phyloP scores from a whole-genome alignment of 2,888 invertebrate species.

The Stegana nigrithorax region DNA sequence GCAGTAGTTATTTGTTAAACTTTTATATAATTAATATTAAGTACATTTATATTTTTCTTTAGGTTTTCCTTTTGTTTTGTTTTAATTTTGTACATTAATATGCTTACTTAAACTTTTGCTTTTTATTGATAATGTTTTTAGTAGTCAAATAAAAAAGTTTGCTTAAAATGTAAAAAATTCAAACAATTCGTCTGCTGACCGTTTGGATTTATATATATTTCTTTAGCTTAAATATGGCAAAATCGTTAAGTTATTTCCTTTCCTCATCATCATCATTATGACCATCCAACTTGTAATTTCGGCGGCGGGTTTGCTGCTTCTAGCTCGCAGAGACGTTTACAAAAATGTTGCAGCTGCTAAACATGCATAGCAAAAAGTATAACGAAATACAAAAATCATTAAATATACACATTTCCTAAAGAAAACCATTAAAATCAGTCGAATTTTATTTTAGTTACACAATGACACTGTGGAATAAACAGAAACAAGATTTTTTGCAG shows the following conservation, averaged over 20 bases:
- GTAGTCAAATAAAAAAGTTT: neutral
- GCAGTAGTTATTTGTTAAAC: constrained; percentile 33
- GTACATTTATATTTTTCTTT: constrained; percentile 6
- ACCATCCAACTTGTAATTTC: neutral
- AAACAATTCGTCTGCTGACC: neutral
- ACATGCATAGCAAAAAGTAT: neutral
- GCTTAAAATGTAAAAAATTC: neutral
- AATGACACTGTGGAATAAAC: too few relatives aligned
- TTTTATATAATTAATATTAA: constrained; percentile 6
- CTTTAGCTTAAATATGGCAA: constrained; percentile 3
- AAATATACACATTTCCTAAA: neutral
- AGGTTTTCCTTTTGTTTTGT: constrained; percentile 8
- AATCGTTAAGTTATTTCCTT: neutral
- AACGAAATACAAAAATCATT: constrained; percentile 1
- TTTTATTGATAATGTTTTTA: constrained; percentile 33
- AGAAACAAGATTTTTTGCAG: too few relatives aligned
- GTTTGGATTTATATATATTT: too few relatives aligned
- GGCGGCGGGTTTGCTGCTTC: constrained; percentile 11
- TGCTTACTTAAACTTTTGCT: constrained; percentile 26
- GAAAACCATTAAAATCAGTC: constrained; percentile 3
- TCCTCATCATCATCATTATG: too few relatives aligned
- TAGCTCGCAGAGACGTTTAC: constrained; percentile 1
- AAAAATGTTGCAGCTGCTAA: constrained; percentile 14
- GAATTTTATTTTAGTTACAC: neutral
- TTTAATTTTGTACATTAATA: constrained; percentile 45